phyloP scores from a whole-genome alignment of 2,888 invertebrate genomes.

The Catocala sponsa region DNA sequence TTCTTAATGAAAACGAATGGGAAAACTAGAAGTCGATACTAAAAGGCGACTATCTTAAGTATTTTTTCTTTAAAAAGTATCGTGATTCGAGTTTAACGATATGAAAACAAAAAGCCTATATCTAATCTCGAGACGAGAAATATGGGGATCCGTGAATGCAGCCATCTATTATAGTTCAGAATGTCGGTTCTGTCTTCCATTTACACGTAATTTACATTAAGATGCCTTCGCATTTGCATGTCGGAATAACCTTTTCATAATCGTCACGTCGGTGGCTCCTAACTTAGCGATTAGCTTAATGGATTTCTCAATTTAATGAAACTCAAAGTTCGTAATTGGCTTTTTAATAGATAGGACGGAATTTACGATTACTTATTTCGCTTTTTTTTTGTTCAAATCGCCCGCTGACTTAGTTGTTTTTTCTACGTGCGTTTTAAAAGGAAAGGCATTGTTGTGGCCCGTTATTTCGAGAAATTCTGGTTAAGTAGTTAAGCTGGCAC shows the following conservation, averaged over 20 bases:
- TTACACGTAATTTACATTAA: conserved; percentile 85
- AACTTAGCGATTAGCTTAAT: conserved; percentile 82
- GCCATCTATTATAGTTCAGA: conserved; percentile 69
- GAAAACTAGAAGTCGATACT: conserved; percentile 64
- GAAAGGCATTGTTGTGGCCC: conserved; percentile 50
- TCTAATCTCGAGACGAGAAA: conserved; percentile 78
- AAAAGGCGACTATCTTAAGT: conserved; percentile 59
- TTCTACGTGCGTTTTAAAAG: conserved; percentile 51
- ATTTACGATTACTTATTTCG: conserved; percentile 69
- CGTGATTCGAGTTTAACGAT: conserved; percentile 57
- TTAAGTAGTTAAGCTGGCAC: conserved; percentile 72
- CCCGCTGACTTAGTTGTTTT: conserved; percentile 39
- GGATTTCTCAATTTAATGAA: conserved; percentile 84
- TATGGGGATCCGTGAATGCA: conserved; percentile 71
- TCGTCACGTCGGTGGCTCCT: conserved; percentile 79
- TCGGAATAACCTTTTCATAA: conserved; percentile 82
- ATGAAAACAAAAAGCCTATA: conserved; percentile 71
- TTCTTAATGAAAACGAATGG: conserved; percentile 77
- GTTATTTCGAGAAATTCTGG: conserved; percentile 61
- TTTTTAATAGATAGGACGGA: conserved; percentile 77
- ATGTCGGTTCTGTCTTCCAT: conserved; percentile 72
- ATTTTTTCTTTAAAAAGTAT: conserved; percentile 51
- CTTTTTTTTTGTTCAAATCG: conserved; percentile 50
- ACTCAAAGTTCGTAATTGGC: conserved; percentile 79
- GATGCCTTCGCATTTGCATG: conserved; percentile 81